A percentile compares a stretch with the other conserved stretches of the same genome.
These are phyloP conservation scores for Apamea sordens DNA, from an alignment of 2,888 invertebrate species.

Conservation along the genomic window DNA sequence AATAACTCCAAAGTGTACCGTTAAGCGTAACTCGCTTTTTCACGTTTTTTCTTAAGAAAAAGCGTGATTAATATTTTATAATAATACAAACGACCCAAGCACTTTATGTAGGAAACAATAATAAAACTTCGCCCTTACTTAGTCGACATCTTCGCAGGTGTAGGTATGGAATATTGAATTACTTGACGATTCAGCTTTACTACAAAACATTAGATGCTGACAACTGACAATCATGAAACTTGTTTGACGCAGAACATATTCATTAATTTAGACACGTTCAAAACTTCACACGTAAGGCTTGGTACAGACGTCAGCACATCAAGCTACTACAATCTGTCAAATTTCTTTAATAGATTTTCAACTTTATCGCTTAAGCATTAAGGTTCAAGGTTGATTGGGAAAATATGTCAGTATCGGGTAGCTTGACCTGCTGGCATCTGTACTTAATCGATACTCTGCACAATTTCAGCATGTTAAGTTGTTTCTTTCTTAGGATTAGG, in stretches of 20 bases:
- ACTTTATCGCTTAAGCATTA: too few relatives aligned
- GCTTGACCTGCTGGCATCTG: too few relatives aligned
- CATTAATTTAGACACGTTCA: slow-evolving; percentile 44
- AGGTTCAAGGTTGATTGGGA: too few relatives aligned
- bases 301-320: too few relatives aligned
- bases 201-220: slow-evolving; percentile 62
- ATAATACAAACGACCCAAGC: slow-evolving; percentile 17
- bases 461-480: slow-evolving; percentile 10
- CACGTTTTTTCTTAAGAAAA: slow-evolving; percentile 31
- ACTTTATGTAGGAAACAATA: slow-evolving; percentile 45
- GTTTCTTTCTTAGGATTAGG: neutral
- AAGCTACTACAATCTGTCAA: too few relatives aligned
- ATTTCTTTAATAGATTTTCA: too few relatives aligned
- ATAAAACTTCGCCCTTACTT: slow-evolving; percentile 54
- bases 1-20: slow-evolving; percentile 2
- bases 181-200: slow-evolving; percentile 64
- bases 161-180: slow-evolving; percentile 62
- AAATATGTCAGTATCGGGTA: too few relatives aligned
- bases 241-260: slow-evolving; percentile 24
- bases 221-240: slow-evolving; percentile 55
- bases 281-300: slow-evolving; percentile 26
- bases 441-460: slow-evolving; percentile 8
- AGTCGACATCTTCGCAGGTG: slow-evolving; percentile 62
- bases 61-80: slow-evolving; percentile 39
- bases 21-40: slow-evolving; percentile 10